Base-by-base conservation (phyloP, 2,113 vertebrate species). In the Oryzias celebensis region DNA sequence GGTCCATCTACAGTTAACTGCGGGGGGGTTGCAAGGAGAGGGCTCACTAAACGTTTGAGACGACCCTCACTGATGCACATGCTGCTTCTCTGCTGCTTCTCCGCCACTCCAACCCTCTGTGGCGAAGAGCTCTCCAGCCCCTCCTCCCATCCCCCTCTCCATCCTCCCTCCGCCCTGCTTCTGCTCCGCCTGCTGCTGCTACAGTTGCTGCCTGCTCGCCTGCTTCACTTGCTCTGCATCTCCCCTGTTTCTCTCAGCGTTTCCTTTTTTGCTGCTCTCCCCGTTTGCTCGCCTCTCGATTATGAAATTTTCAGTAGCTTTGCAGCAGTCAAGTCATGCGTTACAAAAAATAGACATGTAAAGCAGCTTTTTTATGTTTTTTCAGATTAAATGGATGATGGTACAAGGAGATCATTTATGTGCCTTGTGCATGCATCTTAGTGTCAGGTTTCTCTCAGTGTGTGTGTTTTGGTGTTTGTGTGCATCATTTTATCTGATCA, bases 251-350 rank as follows among this genome's bases (percentile, higher is more conserved):
- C 66, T 53, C n/a, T 67, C 62, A 64, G 58, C 56, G 61, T 70
- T 7, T 52, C 43, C 61, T 53, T 6, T 48, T 61, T 54, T 49
- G 41, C 48, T 49, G 52, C 67, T 75, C 66, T 60, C 52, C 68
- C 73, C 73, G 36, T 52, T 52, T 54, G 36, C 74, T 85, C 75
- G 8, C 60, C 82, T 83, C 82, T 71, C 65, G 57, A 88, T 87
- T 83, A 91, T 91, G 67, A 91, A 85, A 90, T 85, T 90, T 91
- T 90, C 87, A 93, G 87, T 84, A 92, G 88, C 80, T 89, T 86
- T 88, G 84, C 85, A 86, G 86, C 73, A 80, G 73, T 82, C 79
- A 80, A 82, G 77, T 89, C 82, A 87, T 87, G 85, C 75, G 58
- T 89, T 82, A 77, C 43, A 46, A 50, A 72, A 67, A 80, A 65